Evolutionary conservation across 2,113 vertebrate species (phyloP), one percentile per base, ranked within the genome.

Genomic region (Tiliqua scincoides): DNA sequence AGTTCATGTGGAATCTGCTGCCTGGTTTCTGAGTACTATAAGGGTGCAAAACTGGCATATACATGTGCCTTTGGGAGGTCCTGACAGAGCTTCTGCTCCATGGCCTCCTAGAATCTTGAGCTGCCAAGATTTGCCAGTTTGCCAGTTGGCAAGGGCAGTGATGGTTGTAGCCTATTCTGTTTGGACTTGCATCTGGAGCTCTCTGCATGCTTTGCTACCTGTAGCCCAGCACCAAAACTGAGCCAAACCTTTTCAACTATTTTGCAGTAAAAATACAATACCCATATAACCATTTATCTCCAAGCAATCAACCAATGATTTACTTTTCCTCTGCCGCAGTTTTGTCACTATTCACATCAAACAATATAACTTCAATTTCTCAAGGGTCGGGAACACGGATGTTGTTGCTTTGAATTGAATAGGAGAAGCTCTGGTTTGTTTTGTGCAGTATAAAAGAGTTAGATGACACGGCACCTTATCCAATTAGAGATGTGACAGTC

Each of bases 361-460:
- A 94, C 89, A 25, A 91, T 84, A 91, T 4, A 94, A 85, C 59
- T 88, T 78, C 43, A 37, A 0, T 93, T 88, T 91, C 88, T 85
- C 87, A 83, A 91, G 20, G 73, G 72, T 67, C 90, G 89, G 89
- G 89, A 76, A 87, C 79, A 85, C 71, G 87, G 48, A 70, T 70
- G 75, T 90, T 93, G 88, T 87, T 87, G 91, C 89, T 76, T 89
- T 89, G 88, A 88, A 93, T 96, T 94, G 94, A 88, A 89, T 18
- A 77, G 43, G 57, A 89, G 70, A 89, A 92, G 94, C 94, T 93
- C 85, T 77, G 94, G 79, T 74, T 88, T 89, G 83, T 93, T 91
- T 95, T 93, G 90, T 94, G 96, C 84, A 86, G 87, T 81, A 65
- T 95, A 96, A 96, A 70, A 91, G 87, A 85, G 87, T 95, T 93